Evolutionary conservation across 2,113 vertebrate species (phyloP).

Genomic region (Arizona elegans): DNA sequence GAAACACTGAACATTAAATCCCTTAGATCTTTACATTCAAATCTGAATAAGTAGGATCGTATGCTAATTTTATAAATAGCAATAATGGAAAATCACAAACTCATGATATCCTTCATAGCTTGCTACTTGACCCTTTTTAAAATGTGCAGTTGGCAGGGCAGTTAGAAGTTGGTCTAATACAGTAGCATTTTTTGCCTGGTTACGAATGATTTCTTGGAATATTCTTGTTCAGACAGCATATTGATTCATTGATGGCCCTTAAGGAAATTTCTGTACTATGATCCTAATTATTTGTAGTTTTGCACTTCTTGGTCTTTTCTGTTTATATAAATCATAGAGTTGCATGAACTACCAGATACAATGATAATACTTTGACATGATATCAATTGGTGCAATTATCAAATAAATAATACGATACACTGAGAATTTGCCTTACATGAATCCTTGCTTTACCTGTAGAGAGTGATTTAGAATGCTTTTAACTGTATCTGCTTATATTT

Average conservation of each 20-base stretch:
- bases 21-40: slow-evolving; percentile 9
- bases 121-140: not conserved
- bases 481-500: not conserved
- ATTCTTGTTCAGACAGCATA: not conserved
- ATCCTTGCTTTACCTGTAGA: not conserved
- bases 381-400: not conserved
- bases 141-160: not conserved
- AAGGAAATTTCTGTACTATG: not conserved
- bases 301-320: not conserved
- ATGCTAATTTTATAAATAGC: not conserved
- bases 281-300: not conserved
- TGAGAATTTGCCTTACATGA: not conserved
- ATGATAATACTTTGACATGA: not conserved
- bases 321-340: not conserved
- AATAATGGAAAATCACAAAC: not conserved
- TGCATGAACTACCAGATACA: not conserved
- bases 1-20: not conserved
- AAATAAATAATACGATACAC: not conserved
- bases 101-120: not conserved
- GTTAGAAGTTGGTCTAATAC: not conserved
- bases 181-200: not conserved
- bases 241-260: not conserved
- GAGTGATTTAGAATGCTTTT: not conserved
- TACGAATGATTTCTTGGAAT: not conserved
- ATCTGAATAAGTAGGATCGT: not conserved